Conservation (phyloP, 2,888 invertebrate genomes). For the Eumerus sabulonum region DNA sequence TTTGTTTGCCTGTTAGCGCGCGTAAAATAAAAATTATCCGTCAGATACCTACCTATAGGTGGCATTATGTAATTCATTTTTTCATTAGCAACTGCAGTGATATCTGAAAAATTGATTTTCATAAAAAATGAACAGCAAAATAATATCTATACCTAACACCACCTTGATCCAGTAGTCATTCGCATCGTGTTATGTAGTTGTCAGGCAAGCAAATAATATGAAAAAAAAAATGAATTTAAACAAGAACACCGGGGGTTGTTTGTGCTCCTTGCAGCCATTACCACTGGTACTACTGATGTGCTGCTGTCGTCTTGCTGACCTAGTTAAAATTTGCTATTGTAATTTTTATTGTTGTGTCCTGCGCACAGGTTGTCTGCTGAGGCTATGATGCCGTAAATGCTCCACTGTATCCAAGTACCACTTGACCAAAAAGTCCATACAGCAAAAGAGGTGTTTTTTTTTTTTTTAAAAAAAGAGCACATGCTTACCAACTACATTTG, state of each 20-base stretch:
- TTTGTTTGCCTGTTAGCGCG: slow-evolving; percentile 46
- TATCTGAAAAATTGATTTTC: slow-evolving; percentile 52
- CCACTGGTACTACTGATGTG: slow-evolving; percentile 29
- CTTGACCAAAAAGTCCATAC: slow-evolving; percentile 62
- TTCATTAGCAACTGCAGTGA: slow-evolving; percentile 15
- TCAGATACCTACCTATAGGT: slow-evolving; percentile 6
- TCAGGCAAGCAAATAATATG: slow-evolving; percentile 39
- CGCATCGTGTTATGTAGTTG: slow-evolving; percentile 33
- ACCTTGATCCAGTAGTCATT: slow-evolving; percentile 20
- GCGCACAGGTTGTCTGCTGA: slow-evolving; percentile 55
- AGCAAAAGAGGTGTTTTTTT: neutral
- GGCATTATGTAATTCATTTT: slow-evolving; percentile 37
- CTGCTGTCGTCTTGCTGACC: slow-evolving; percentile 60
- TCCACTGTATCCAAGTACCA: slow-evolving; percentile 56
- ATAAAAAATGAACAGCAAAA: slow-evolving; percentile 25
- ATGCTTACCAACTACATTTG: slow-evolving; percentile 27
- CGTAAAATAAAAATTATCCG: slow-evolving; percentile 18
- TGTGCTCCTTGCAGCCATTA: slow-evolving; percentile 53
- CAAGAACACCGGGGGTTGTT: slow-evolving; percentile 40
- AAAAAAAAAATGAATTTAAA: no score
- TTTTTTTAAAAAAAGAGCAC: no score
- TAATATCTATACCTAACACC: neutral
- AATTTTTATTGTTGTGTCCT: slow-evolving; percentile 67
- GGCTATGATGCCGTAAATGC: slow-evolving; percentile 48
- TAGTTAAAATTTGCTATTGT: slow-evolving; percentile 64